These are phyloP conservation scores for Diadromus collaris DNA, from an alignment of 2,888 invertebrate species.

Conservation along the genomic window DNA sequence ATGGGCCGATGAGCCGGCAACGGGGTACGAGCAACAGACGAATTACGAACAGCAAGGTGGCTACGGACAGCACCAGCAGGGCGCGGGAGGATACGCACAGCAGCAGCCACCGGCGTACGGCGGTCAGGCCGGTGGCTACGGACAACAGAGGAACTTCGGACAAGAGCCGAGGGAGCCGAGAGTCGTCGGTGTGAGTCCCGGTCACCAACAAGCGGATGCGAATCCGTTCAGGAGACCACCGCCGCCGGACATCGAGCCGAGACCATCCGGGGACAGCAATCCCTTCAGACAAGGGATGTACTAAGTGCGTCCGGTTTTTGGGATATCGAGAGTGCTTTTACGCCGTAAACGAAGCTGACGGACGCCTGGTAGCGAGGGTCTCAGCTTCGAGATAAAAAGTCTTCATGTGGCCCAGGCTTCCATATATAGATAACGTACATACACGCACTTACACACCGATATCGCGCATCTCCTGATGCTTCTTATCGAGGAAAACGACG, in stretches of 20 bases:
- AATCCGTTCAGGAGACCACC: slow-evolving; percentile 81
- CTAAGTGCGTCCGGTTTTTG: slow-evolving; percentile 64
- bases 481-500: slow-evolving; percentile 22
- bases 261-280: slow-evolving; percentile 84
- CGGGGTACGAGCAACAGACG: slow-evolving; percentile 60
- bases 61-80: slow-evolving; percentile 59
- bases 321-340: slow-evolving; percentile 48
- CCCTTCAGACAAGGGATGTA: slow-evolving; percentile 91
- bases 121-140: slow-evolving; percentile 53
- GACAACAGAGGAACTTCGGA: slow-evolving; percentile 51
- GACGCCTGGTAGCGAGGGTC: slow-evolving; percentile 50
- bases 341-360: slow-evolving; percentile 47
- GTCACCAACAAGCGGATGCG: slow-evolving; percentile 71
- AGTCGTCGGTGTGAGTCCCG: slow-evolving; percentile 30
- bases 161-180: slow-evolving; percentile 63
- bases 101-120: slow-evolving; percentile 49
- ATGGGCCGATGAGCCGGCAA: slow-evolving; percentile 77
- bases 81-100: slow-evolving; percentile 63
- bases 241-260: slow-evolving; percentile 80
- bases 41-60: slow-evolving; percentile 61
- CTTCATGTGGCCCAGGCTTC: slow-evolving; percentile 78
- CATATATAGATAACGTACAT: slow-evolving; percentile 70
- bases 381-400: slow-evolving; percentile 70
- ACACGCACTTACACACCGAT: slow-evolving; percentile 62
- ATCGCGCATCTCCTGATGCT: slow-evolving; percentile 40